Percentiles rank a stretch among this genome's conserved stretches.
Conservation (phyloP, 2,888 invertebrate species). For the Herminia tarsipennalis region DNA sequence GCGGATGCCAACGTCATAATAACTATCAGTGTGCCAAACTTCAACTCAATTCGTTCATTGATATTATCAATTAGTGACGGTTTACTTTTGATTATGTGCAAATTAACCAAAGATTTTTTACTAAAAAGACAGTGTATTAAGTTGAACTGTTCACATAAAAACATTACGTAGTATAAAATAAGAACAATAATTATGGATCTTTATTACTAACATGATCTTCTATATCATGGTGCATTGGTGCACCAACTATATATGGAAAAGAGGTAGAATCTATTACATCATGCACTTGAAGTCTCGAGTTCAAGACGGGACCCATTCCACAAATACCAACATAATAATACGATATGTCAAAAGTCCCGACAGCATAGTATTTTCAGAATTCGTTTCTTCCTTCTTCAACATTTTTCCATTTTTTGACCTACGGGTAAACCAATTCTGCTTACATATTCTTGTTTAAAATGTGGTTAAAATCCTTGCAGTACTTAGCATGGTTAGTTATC, state of each 20-base stretch:
- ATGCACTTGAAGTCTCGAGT: constrained; percentile 23
- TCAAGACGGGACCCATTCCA: constrained; percentile 20
- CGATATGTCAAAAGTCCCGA: constrained; percentile 17
- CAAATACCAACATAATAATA: constrained; percentile 16
- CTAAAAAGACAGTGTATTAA: too few relatives aligned
- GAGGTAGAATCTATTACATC: constrained; percentile 15
- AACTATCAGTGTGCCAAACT: too few relatives aligned
- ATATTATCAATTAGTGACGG: too few relatives aligned
- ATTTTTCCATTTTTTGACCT: constrained; percentile 11
- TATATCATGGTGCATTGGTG: constrained; percentile 4
- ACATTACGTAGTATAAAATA: too few relatives aligned
- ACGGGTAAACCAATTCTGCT: constrained; percentile 19
- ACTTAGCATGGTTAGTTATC: constrained; percentile 19
- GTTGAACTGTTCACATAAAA: too few relatives aligned
- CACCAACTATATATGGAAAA: constrained; percentile 15
- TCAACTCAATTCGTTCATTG: too few relatives aligned
- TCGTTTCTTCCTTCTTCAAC: constrained; percentile 8
- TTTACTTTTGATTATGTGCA: too few relatives aligned
- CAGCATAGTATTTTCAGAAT: constrained; percentile 27
- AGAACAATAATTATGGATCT: too few relatives aligned
- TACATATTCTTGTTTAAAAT: constrained; percentile 13
- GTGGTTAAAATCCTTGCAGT: constrained; percentile 21
- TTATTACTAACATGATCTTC: not conserved
- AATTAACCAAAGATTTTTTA: too few relatives aligned
- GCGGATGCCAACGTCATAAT: too few relatives aligned